phyloP scores from a whole-genome alignment of 1,140 invertebrate species.

The Drosophila leontia region DNA sequence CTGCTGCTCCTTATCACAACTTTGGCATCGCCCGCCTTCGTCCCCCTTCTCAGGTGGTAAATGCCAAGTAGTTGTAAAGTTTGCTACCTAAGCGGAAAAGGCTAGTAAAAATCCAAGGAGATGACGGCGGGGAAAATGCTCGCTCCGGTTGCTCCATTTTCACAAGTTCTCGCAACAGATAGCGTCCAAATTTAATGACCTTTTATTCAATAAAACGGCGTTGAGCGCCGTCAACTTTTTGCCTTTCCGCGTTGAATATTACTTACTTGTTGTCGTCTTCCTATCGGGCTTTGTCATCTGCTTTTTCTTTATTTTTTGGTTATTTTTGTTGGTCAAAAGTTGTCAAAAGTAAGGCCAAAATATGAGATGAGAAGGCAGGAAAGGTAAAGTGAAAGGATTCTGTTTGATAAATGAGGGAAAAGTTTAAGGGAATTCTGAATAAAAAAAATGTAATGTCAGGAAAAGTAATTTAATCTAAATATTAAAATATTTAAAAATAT shows the following conservation, averaged over 20 bases:
- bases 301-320: slow-evolving; percentile 3
- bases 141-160: slow-evolving; percentile 63
- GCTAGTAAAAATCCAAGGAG: slow-evolving; percentile 68
- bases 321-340: slow-evolving; percentile 36
- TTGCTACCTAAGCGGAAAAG: slow-evolving; percentile 76
- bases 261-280: slow-evolving; percentile 9
- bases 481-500: neutral
- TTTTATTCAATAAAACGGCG: slow-evolving; percentile 82
- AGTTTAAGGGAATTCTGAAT: neutral
- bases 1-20: slow-evolving; percentile 79
- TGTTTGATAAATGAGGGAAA: slow-evolving; percentile 19
- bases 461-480: neutral
- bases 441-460: neutral
- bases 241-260: slow-evolving; percentile 23
- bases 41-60: slow-evolving; percentile 64
- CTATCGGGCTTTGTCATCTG: slow-evolving; percentile 40
- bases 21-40: slow-evolving; percentile 59
- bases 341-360: slow-evolving; percentile 26
- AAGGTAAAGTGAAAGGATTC: slow-evolving; percentile 32
- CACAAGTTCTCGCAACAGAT: slow-evolving; percentile 78
- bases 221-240: slow-evolving; percentile 47
- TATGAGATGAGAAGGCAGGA: slow-evolving; percentile 24
- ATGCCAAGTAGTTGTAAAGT: slow-evolving; percentile 81
- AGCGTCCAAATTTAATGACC: slow-evolving; percentile 83
- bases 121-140: slow-evolving; percentile 19